A percentile compares a stretch with the other conserved stretches of the same genome.
Conservation (phyloP, 2,113 vertebrate species). For the Trochalopteron elliotii region DNA sequence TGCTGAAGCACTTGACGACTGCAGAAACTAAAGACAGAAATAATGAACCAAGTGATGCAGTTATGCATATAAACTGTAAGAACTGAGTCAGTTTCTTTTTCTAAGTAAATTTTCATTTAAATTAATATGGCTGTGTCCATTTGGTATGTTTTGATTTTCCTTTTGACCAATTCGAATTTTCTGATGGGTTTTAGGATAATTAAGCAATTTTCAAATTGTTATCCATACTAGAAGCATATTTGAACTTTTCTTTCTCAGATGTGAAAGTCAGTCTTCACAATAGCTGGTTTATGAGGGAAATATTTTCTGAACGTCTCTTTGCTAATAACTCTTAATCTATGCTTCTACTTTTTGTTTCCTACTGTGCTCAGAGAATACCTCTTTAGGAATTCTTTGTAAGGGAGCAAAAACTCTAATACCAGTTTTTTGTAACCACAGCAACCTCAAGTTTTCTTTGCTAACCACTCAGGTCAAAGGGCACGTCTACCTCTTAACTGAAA, state of each 20-base stretch:
- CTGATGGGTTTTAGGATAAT: background rate
- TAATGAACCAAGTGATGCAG: background rate
- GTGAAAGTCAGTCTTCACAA: background rate
- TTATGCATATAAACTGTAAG: background rate
- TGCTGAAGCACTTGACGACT: background rate
- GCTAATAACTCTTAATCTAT: background rate
- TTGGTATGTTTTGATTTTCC: background rate
- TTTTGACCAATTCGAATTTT: background rate
- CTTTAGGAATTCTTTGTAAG: background rate
- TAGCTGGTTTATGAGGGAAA: background rate
- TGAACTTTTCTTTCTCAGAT: background rate
- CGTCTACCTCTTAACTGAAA: background rate
- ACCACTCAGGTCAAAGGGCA: background rate
- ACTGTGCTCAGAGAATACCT: background rate
- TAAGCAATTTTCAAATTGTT: background rate
- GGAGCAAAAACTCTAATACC: background rate
- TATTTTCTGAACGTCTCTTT: background rate
- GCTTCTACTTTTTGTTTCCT: background rate
- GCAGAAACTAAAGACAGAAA: background rate
- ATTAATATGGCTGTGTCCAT: rapidly evolving
- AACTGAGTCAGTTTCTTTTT: background rate
- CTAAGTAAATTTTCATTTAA: background rate
- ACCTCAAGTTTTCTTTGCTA: background rate
- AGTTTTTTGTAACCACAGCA: background rate
- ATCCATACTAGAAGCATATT: background rate